A percentile compares a stretch with the other conserved stretches of the same genome.
Evolutionary conservation across 2,113 vertebrate genomes (phyloP).

Genomic region (Anguilla japonica): DNA sequence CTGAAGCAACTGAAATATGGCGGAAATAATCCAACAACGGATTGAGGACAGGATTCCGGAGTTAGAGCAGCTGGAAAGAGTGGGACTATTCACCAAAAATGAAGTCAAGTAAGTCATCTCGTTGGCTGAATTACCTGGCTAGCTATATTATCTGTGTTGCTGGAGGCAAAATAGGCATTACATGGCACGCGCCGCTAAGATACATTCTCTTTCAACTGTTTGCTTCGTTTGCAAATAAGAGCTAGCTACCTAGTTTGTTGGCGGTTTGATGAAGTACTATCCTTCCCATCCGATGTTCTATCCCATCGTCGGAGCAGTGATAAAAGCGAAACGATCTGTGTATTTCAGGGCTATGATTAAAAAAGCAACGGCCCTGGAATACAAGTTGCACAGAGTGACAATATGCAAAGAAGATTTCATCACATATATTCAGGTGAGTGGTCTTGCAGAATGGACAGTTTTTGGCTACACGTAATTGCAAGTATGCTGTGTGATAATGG

Average conservation of each 20-base stretch:
- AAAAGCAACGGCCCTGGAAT: constrained; percentile 86
- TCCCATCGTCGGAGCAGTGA: no score
- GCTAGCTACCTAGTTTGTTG: background rate
- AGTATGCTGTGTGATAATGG: background rate
- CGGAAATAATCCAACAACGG: constrained; percentile 83
- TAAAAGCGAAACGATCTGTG: background rate
- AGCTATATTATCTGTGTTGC: background rate
- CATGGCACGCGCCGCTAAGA: no score
- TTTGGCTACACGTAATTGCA: background rate
- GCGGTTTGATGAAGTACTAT: no score
- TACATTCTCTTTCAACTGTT: background rate
- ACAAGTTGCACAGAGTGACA: constrained; percentile 83
- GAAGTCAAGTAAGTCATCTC: constrained; percentile 81
- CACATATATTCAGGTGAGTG: constrained; percentile 84
- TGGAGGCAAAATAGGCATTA: background rate
- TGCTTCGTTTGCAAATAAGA: background rate
- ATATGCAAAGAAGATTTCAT: constrained; percentile 89
- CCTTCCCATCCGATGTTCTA: no score
- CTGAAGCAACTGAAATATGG: constrained; percentile 66
- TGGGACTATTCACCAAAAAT: constrained; percentile 82
- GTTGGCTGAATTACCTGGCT: background rate
- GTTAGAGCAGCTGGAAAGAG: constrained; percentile 87
- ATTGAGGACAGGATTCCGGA: constrained; percentile 86
- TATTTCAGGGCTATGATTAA: constrained; percentile 81
- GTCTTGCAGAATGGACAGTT: background rate